phyloP scores from a whole-genome alignment of 1,140 invertebrate species.

The Argopecten irradians region DNA sequence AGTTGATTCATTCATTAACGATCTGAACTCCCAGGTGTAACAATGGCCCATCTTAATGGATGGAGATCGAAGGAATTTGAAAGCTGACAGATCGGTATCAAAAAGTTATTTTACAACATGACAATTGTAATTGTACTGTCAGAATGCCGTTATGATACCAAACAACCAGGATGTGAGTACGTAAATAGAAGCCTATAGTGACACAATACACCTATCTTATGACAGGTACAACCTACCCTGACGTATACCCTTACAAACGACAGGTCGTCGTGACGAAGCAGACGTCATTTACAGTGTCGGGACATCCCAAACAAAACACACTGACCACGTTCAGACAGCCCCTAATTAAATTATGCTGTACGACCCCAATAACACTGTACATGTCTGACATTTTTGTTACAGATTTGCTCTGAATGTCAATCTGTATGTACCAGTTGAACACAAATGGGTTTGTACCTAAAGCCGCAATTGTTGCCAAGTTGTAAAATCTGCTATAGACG shows the following conservation, averaged over 20 bases:
- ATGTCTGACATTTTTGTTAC: not conserved
- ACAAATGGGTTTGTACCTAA: conserved; percentile 21
- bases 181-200: not conserved
- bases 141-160: not conserved
- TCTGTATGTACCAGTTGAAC: not conserved
- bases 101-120: not conserved
- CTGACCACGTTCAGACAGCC: not conserved
- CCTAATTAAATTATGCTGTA: conserved; percentile 3
- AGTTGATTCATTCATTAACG: not conserved
- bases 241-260: not conserved
- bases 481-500: not conserved
- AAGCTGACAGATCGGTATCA: not conserved
- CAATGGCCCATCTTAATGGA: not conserved
- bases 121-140: conserved; percentile 9
- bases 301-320: not conserved
- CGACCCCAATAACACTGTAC: not conserved
- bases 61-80: not conserved
- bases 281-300: not conserved
- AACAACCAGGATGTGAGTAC: not conserved
- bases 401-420: not conserved
- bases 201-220: not conserved
- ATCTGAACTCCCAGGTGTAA: not conserved
- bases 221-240: not conserved
- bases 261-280: not conserved
- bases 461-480: not conserved